Conservation (phyloP, 2,113 vertebrate genomes). For the Salvelinus sp. region DNA sequence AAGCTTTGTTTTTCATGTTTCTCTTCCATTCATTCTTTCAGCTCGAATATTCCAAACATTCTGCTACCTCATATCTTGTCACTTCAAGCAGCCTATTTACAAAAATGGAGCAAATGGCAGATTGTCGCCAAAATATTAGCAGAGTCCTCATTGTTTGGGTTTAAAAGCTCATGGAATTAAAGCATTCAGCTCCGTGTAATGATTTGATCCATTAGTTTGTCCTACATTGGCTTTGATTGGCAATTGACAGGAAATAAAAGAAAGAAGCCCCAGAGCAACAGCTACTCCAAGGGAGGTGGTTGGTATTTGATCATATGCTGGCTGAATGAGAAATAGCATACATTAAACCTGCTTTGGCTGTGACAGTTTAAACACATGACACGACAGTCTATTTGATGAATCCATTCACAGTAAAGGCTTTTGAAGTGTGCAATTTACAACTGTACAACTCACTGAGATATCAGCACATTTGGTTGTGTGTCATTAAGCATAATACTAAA, state of each 20-base stretch:
- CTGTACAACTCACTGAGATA: conserved; percentile 39
- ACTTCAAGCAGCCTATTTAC: conserved; percentile 47
- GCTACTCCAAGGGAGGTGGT: conserved; percentile 49
- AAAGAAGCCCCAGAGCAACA: conserved; percentile 50
- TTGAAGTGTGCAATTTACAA: conserved; percentile 54
- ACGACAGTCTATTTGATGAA: conserved; percentile 41
- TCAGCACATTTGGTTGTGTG: conserved; percentile 22
- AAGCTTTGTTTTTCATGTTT: conserved; percentile 22
- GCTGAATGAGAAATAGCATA: conserved; percentile 55
- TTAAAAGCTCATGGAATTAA: conserved; percentile 32
- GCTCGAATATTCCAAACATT: conserved; percentile 34
- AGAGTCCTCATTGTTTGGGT: conserved; percentile 34
- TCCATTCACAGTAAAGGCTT: conserved; percentile 46
- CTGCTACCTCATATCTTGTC: conserved; percentile 30
- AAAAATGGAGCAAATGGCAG: conserved; percentile 36
- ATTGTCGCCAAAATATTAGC: conserved; percentile 27
- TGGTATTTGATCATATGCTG: conserved; percentile 61
- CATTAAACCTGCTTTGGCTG: conserved; percentile 55
- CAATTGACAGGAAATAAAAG: conserved; percentile 44
- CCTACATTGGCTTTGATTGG: conserved; percentile 61
- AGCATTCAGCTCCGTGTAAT: conserved; percentile 57
- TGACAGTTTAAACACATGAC: conserved; percentile 63
- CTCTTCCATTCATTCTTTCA: conserved; percentile 15
- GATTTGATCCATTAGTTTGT: conserved; percentile 66
- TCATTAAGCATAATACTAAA: conserved; percentile 36